phyloP scores from a whole-genome alignment of 2,113 vertebrate species.

The Cryptomyrus ogoouensis region DNA sequence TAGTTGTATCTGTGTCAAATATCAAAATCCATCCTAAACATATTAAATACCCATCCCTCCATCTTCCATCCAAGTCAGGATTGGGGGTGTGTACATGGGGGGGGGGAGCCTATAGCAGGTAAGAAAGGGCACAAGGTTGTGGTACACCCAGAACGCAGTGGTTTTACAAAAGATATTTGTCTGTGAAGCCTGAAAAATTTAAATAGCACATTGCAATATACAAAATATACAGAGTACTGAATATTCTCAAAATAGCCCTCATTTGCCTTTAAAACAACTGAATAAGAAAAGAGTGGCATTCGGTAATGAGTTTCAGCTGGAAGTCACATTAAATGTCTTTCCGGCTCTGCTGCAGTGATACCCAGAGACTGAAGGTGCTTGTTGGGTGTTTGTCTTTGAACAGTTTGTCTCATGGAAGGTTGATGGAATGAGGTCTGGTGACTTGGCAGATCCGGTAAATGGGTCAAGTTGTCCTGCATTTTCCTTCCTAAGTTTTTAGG shows the following conservation, averaged over 20 bases:
- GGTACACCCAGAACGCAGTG: background rate
- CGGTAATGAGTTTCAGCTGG: background rate
- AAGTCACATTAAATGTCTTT: background rate
- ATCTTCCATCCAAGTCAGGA: background rate
- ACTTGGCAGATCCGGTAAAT: background rate
- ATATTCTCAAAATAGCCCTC: background rate
- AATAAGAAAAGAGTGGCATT: background rate
- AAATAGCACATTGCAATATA: background rate
- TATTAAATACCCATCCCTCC: background rate
- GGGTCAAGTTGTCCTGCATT: background rate
- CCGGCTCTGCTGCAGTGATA: background rate
- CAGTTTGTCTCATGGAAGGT: background rate
- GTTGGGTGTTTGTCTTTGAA: background rate
- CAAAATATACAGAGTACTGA: background rate
- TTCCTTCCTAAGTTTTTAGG: background rate
- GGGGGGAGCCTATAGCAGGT: background rate
- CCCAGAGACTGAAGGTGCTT: background rate
- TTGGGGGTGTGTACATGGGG: conserved; percentile 44
- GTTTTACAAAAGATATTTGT: background rate
- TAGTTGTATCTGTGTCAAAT: background rate
- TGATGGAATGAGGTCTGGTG: background rate
- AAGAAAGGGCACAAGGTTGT: background rate
- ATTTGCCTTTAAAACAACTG: background rate
- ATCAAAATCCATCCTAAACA: background rate
- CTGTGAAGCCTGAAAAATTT: background rate